phyloP scores from a whole-genome alignment of 2,113 vertebrate genomes.

The Corythornis madagascariensis region DNA sequence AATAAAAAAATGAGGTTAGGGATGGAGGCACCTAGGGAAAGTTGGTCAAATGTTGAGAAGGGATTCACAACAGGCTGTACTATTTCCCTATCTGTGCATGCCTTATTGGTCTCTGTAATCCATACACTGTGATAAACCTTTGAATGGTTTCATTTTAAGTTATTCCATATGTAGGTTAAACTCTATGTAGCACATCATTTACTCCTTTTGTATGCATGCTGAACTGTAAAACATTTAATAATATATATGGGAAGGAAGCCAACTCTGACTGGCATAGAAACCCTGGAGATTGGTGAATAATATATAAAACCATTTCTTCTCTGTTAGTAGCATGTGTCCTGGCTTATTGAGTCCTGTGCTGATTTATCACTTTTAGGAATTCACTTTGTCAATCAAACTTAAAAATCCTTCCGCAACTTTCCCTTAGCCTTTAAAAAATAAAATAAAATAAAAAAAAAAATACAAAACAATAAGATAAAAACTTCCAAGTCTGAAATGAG shows the following conservation, averaged over 20 bases:
- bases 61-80: neutral
- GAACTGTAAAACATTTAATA: conserved; percentile 73
- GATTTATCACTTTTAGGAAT: conserved; percentile 57
- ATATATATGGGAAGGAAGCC: conserved; percentile 66
- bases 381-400: conserved; percentile 56
- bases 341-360: conserved; percentile 33
- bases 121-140: neutral
- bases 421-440: neutral
- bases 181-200: conserved; percentile 46
- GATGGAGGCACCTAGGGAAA: neutral
- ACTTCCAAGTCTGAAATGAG: conserved; percentile 41
- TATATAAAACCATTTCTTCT: conserved; percentile 65
- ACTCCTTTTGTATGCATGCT: conserved; percentile 62
- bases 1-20: neutral
- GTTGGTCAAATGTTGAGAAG: neutral
- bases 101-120: neutral
- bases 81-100: neutral
- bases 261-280: conserved; percentile 53
- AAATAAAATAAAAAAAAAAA: neutral
- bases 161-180: conserved; percentile 58
- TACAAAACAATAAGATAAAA: conserved; percentile 14
- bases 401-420: conserved; percentile 52
- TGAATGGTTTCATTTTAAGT: neutral
- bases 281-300: conserved; percentile 63
- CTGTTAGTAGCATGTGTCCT: conserved; percentile 53